Conservation (phyloP, 1,140 invertebrate species). For the Sycophaga agraensis region DNA sequence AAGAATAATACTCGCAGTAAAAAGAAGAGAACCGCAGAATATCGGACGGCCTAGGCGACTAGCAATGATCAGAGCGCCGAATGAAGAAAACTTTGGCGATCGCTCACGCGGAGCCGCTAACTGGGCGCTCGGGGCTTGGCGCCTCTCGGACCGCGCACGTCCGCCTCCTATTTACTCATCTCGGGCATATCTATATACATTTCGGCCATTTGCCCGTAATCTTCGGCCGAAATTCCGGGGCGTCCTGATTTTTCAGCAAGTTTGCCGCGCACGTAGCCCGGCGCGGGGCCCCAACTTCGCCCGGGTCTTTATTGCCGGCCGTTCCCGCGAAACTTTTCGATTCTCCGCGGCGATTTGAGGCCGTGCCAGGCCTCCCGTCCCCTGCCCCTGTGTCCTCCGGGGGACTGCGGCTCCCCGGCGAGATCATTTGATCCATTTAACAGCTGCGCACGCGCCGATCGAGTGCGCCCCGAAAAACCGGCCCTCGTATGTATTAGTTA, state of each 20-base stretch:
- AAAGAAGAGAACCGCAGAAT: no score
- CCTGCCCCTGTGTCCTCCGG: no score
- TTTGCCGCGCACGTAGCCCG: no score
- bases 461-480: no score
- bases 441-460: no score
- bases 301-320: constrained; percentile 1
- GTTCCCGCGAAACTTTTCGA: constrained; percentile 15
- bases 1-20: no score
- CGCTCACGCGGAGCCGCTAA: neutral
- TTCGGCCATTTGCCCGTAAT: neutral
- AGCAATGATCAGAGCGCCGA: neutral
- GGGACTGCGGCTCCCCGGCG: no score
- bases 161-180: neutral
- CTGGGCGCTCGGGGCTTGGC: neutral
- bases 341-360: constrained; percentile 11
- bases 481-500: no score
- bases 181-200: neutral
- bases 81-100: constrained; percentile 3
- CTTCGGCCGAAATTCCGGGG: neutral
- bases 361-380: constrained; percentile 12
- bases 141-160: neutral
- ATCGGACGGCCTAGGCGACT: no score
- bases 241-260: constrained; percentile 11
- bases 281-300: no score
- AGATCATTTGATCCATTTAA: no score